phyloP scores from a whole-genome alignment of 2,888 invertebrate genomes.

The Andrena minutula region DNA sequence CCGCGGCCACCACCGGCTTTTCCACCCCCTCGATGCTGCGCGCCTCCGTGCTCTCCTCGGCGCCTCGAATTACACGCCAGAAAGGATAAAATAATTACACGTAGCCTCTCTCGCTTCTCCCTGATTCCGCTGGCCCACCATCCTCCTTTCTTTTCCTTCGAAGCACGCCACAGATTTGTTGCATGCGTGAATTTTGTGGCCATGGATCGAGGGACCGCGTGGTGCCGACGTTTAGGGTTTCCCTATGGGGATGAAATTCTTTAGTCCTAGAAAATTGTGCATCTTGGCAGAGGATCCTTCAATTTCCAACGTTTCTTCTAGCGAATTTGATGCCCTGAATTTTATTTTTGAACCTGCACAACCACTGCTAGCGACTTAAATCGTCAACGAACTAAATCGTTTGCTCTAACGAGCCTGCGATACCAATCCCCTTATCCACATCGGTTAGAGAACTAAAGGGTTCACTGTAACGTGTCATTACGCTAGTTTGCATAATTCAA shows the following conservation, averaged over 20 bases:
- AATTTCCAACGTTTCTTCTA: no score
- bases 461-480: slow-evolving; percentile 24
- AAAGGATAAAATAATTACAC: slow-evolving; percentile 84
- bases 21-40: slow-evolving; percentile 40
- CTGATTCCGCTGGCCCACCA: slow-evolving; percentile 4
- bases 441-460: background rate
- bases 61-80: slow-evolving; percentile 83
- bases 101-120: slow-evolving; percentile 51
- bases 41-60: slow-evolving; percentile 68
- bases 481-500: slow-evolving; percentile 32
- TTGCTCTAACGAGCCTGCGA: no score
- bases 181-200: slow-evolving; percentile 24
- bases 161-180: background rate
- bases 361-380: no score
- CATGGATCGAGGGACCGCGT: slow-evolving; percentile 7
- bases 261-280: background rate
- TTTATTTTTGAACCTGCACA: no score
- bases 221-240: slow-evolving; percentile 18
- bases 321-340: no score
- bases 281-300: background rate
- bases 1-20: slow-evolving; percentile 47
- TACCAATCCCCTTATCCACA: no score
- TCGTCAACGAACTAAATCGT: background rate
- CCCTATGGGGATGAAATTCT: background rate
- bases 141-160: background rate